Conservation (phyloP, 2,797 vertebrate species). For the Crocidura indochinensis region DNA sequence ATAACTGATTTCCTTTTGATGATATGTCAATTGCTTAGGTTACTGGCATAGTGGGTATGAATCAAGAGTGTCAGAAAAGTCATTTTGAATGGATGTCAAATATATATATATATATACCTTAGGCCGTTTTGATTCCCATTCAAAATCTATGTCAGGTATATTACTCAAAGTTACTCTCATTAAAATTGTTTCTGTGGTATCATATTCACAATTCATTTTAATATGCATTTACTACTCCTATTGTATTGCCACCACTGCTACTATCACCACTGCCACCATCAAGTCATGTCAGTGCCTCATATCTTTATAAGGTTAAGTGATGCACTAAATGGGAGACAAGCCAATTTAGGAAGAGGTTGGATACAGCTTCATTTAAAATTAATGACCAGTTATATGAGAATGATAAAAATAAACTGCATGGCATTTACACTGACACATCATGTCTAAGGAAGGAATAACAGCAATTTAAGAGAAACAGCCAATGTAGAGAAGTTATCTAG, state of each 20-base stretch:
- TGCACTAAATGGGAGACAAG: conserved; percentile 97
- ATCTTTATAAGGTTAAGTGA: conserved; percentile 88
- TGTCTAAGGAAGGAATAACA: background rate
- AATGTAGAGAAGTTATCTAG: background rate
- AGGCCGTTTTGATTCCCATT: background rate
- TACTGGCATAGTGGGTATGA: background rate
- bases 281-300: background rate
- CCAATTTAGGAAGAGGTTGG: conserved; percentile 98
- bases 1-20: background rate
- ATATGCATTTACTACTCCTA: background rate
- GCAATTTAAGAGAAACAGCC: too few relatives aligned
- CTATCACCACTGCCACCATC: background rate
- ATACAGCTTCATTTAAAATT: conserved; percentile 98
- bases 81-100: background rate
- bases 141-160: background rate
- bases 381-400: conserved; percentile 97
- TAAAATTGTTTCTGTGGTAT: background rate
- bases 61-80: background rate
- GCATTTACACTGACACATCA: conserved; percentile 96
- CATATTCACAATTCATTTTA: background rate
- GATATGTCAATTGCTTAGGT: too few relatives aligned
- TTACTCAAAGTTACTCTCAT: background rate
- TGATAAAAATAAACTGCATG: conserved; percentile 96
- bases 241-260: background rate
- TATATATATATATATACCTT: too few relatives aligned